Percentiles rank a stretch among this genome's conserved stretches.
Evolutionary conservation across 2,888 invertebrate species (phyloP).

Genomic region (Phengaris alcon): DNA sequence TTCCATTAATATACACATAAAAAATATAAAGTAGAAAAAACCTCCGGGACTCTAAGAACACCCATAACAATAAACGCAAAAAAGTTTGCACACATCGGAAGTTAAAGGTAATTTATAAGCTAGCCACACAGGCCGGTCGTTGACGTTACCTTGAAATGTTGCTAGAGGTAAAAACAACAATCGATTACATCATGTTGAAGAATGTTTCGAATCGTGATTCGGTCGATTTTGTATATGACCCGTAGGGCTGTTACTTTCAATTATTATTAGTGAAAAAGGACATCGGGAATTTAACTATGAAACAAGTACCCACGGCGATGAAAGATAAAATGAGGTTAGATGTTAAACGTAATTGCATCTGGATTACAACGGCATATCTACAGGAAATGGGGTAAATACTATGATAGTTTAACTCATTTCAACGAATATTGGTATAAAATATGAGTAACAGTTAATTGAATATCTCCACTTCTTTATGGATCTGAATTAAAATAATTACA

Average conservation of each 20-base stretch:
- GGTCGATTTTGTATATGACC: neutral
- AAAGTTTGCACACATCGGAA: slow-evolving; percentile 41
- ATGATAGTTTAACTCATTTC: no score
- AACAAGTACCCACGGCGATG: no score
- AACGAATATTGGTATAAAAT: no score
- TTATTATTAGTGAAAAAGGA: neutral
- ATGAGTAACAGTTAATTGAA: no score
- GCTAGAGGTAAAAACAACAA: slow-evolving; percentile 52
- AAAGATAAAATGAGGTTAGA: no score
- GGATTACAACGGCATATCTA: no score
- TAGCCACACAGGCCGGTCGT: slow-evolving; percentile 45
- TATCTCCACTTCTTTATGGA: no score
- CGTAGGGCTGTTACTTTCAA: neutral
- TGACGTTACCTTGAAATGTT: slow-evolving; percentile 59
- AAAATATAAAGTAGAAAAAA: neutral
- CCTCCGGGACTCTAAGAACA: neutral
- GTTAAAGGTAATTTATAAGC: neutral
- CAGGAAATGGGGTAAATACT: no score
- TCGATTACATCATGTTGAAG: slow-evolving; percentile 51
- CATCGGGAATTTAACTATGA: no score
- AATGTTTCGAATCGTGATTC: slow-evolving; percentile 13
- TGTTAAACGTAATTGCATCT: no score
- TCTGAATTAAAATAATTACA: no score
- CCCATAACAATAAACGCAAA: slow-evolving; percentile 1
- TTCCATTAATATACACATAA: slow-evolving; percentile 3